Evolutionary conservation across 2,113 vertebrate species (phyloP), one percentile per base, ranked within the genome.

Genomic region (Pogona vitticeps): DNA sequence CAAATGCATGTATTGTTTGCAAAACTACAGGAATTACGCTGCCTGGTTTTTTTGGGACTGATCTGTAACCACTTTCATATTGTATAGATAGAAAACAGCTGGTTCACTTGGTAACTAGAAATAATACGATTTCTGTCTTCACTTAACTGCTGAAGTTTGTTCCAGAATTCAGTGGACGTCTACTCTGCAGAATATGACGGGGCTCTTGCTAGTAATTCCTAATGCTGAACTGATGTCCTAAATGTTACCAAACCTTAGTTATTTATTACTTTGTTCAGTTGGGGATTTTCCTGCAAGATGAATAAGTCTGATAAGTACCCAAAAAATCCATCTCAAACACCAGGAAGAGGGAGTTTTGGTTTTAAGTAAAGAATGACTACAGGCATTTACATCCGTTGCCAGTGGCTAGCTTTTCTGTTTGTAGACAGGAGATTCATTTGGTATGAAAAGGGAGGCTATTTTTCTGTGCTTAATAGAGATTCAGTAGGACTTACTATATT

Each of bases 31-130:
- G 15, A 79, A 59, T 86, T 58, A 86, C 18, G 26, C 67, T 71
- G 33, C 28, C 65, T 40, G 36, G 17, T 33, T 70, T 40, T 79
- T 70, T 33, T 38, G 28, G 76, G 46, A 36, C 67, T 78, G 42
- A n/a, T 36, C 36, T 79, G 3, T 20, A 33, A 56, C 73, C 78
- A 70, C 76, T 70, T 46, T 40, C 28, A 68, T 70, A 56, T 79
- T 40, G 10, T 86, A 31, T 65, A 79, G 65, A 59, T 79, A 78
- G 76, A 71, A 86, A 86, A 79, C 83, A 72, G 88, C 80, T 91
- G 79, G 33, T 70, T 86, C n/a, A 63, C 6, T 73, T 89, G 86
- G 46, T 68, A 87, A 73, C 88, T 76, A 88, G 33, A n/a, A 87
- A 83, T 23, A 42, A 42, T 58, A 1, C 23, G 79, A 73, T 88